Conservation (phyloP, 2,113 vertebrate genomes). For the Odocoileus hemionus region DNA sequence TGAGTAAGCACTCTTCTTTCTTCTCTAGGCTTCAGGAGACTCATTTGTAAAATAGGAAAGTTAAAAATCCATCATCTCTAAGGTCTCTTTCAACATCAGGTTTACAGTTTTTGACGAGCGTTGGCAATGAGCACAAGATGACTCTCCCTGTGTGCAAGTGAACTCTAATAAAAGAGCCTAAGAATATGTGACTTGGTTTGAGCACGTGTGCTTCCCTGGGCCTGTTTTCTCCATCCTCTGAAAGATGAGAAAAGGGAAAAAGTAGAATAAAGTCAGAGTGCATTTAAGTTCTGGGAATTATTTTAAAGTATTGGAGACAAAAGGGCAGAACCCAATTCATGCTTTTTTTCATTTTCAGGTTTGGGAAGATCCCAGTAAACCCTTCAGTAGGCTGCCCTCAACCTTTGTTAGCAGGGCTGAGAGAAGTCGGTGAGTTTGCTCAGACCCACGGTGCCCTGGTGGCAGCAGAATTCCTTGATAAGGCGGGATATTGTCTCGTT, state of each 20-base stretch:
- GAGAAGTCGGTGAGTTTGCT: neutral
- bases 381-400: neutral
- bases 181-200: neutral
- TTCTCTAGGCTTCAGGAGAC: neutral
- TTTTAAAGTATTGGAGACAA: neutral
- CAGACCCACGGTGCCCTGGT: accelerated
- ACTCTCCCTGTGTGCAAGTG: neutral
- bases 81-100: slow-evolving; percentile 10
- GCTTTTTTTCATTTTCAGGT: neutral
- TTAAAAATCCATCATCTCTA: slow-evolving; percentile 31
- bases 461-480: neutral
- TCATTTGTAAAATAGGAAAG: slow-evolving; percentile 15
- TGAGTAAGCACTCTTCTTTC: neutral
- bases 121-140: neutral
- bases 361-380: neutral
- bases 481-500: neutral
- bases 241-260: neutral
- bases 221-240: neutral
- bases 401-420: neutral
- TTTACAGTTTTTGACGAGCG: neutral
- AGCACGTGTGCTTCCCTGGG: neutral
- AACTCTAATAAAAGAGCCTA: neutral
- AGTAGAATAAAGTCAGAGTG: neutral
- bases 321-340: neutral
- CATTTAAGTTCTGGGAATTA: neutral